phyloP scores from a whole-genome alignment of 2,888 invertebrate species.

The Noctua janthe region DNA sequence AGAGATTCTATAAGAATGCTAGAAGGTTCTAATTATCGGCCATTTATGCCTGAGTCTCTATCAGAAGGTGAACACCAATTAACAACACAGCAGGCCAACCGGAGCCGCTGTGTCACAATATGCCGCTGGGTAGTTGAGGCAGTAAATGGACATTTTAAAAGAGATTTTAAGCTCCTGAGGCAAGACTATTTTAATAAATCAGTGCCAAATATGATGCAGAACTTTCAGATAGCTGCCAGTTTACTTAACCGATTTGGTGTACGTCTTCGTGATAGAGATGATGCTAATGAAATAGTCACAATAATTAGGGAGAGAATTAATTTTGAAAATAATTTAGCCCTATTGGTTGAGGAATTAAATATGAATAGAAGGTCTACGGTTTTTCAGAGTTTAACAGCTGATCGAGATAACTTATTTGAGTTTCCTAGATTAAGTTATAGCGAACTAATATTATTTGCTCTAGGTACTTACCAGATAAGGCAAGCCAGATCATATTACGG shows the following conservation, averaged over 20 bases:
- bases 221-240: conserved; percentile 26
- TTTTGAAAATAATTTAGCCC: conserved; percentile 24
- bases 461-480: too few relatives aligned
- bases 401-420: neutral
- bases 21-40: conserved; percentile 17
- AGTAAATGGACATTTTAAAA: conserved; percentile 38
- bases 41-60: conserved; percentile 34
- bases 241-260: conserved; percentile 11
- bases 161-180: conserved; percentile 34
- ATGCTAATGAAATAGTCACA: conserved; percentile 15
- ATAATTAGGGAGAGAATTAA: conserved; percentile 17
- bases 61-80: conserved; percentile 32
- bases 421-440: too few relatives aligned
- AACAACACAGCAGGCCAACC: conserved; percentile 39
- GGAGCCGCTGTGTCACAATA: conserved; percentile 34
- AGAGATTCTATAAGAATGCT: conserved; percentile 24
- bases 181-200: conserved; percentile 38
- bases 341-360: neutral
- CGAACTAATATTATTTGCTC: too few relatives aligned
- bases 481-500: too few relatives aligned
- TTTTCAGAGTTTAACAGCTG: conserved; percentile 17
- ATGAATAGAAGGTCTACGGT: conserved; percentile 12
- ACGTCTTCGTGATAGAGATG: conserved; percentile 10
- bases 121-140: conserved; percentile 43
- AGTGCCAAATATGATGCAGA: conserved; percentile 27